Evolutionary conservation across 2,113 vertebrate genomes (phyloP).

Genomic region (Hiodon alosoides): DNA sequence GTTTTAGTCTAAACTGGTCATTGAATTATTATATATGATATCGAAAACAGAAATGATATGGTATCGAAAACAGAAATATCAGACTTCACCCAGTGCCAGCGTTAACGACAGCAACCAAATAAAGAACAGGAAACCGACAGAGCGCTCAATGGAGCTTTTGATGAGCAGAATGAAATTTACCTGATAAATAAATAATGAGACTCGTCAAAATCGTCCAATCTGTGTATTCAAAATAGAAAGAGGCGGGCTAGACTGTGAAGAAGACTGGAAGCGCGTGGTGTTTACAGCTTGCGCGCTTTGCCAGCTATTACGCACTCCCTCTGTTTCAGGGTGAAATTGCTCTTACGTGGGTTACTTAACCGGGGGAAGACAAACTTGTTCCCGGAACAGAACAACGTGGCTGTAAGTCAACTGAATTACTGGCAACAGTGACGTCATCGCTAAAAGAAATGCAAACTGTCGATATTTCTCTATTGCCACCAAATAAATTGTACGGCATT

Average conservation of each 20-base stretch:
- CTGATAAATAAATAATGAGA: not conserved
- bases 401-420: constrained; percentile 96
- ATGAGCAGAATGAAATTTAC: not conserved
- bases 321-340: not conserved
- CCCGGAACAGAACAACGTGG: constrained; percentile 67
- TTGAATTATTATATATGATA: too few species aligned
- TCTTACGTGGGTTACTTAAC: not conserved
- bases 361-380: constrained; percentile 42
- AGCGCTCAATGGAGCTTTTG: not conserved
- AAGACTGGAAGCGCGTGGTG: not conserved
- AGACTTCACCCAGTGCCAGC: not conserved
- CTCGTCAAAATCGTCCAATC: not conserved
- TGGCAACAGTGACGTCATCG: constrained; percentile 86
- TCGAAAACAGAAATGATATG: too few species aligned
- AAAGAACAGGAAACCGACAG: not conserved
- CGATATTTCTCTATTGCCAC: constrained; percentile 1
- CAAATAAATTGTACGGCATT: not conserved
- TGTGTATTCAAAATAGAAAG: not conserved
- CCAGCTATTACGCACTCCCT: constrained; percentile 29
- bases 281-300: constrained; percentile 60
- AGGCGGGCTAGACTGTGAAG: constrained; percentile 13
- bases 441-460: constrained; percentile 42
- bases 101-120: not conserved
- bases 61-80: too few species aligned
- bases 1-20: too few species aligned